Percentiles rank a stretch among this genome's conserved stretches.
phyloP scores from a whole-genome alignment of 2,113 vertebrate species.

The Saguinus midas region DNA sequence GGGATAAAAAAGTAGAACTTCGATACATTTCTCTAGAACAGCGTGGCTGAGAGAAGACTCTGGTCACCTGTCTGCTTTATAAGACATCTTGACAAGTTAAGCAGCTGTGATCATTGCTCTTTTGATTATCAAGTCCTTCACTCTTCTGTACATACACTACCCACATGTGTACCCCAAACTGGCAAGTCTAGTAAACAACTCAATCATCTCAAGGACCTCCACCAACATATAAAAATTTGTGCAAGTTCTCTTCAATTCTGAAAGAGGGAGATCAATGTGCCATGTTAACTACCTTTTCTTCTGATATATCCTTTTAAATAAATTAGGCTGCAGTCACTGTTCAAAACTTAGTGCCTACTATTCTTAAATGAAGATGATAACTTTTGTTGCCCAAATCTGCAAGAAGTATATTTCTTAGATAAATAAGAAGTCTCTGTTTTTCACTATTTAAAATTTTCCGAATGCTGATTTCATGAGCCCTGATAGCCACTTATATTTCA shows the following conservation, averaged over 20 bases:
- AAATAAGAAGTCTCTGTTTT: background rate
- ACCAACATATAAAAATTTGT: background rate
- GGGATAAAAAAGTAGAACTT: background rate
- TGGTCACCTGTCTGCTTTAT: background rate
- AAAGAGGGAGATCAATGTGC: background rate
- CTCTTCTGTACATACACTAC: background rate
- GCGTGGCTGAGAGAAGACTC: background rate
- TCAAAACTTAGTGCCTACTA: background rate
- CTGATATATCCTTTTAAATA: background rate
- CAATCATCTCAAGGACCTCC: background rate
- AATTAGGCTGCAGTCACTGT: background rate
- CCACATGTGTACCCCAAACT: background rate
- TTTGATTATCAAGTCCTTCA: background rate
- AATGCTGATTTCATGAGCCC: background rate
- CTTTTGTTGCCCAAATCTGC: background rate
- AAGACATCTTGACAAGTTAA: background rate
- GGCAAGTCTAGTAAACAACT: background rate
- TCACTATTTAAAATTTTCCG: constrained; percentile 18
- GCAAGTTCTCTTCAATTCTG: background rate
- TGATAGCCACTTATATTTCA: background rate
- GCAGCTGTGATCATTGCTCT: background rate
- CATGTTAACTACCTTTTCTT: background rate
- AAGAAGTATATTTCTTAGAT: constrained; percentile 6
- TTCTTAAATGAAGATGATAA: background rate
- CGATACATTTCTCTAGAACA: background rate